Base-by-base conservation (phyloP, 2,113 vertebrate species). In the Pongo abelii region DNA sequence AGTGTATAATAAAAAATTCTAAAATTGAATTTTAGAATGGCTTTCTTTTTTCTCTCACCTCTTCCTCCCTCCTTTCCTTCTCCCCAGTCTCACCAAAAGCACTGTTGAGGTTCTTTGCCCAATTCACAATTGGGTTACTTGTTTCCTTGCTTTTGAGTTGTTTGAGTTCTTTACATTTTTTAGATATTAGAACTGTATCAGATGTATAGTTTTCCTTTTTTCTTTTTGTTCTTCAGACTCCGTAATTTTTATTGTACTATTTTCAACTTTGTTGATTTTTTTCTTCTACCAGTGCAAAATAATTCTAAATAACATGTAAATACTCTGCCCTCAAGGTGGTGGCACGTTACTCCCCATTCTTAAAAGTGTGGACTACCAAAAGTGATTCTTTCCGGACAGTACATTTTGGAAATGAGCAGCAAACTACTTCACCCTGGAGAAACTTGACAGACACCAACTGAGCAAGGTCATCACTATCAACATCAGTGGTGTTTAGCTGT, bases 1-100 rank as follows among this genome's bases (percentile, higher is more conserved):
- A 98, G 98, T 98, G 96, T 98, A 96, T 98, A 98, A 98, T 98
- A 97, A 98, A 98, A 98, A 98, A 96, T 98, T 98, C 97, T 98
- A 98, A 97, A 98, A 98, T 98, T 97, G 75, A 98, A 98, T 98
- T 98, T 97, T 78, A 97, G 98, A 98, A 98, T 98, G 97, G 93
- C 97, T 96, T 79, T 96, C 64, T 92, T 57, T 1, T 97, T 97
- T 95, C 12, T 96, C 89, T 93, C 94, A 86, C 80, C 81, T 96
- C 95, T 55, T 97, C 89, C 81, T 83, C 64, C 87, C 61, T 89
- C 18, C 69, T 89, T 92, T 87, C n/a, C 46, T 91, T 43, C 43
- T 88, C 30, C 57, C 70, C 55, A 74, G 55, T 52, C 61, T 93
- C 46, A 38, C 77, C 70, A 84, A 87, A 97, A 93, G 38, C 52